Base-by-base conservation (phyloP, 2,888 invertebrate species). In the Caenorhabditis macrosperma region DNA sequence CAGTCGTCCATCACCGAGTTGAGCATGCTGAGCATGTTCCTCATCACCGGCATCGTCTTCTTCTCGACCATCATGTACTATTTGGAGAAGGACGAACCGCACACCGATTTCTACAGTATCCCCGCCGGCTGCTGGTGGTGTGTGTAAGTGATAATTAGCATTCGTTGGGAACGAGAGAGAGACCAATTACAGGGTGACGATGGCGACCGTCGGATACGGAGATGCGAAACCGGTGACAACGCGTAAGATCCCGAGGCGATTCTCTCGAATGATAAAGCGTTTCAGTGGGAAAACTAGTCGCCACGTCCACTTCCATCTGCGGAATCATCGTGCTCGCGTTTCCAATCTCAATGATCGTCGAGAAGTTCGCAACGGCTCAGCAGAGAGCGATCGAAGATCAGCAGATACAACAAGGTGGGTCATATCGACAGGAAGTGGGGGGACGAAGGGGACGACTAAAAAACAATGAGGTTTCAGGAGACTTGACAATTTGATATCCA, bases 51-150 rank as follows among this genome's bases (percentile, higher is more conserved):
- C 20, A 90, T 90, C 38, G 81, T 90, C 52, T 90, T 90, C 84
- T 90, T 90, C 81, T 87, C 88, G 12, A 89, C 89, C 7, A 82
- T 89, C 22, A 87, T 89, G 87, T 90, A 89, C 64, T 89, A 88
- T 60, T 68, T 89, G 30, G 90, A 90, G 71, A 89, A 86, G 46
- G 89, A 90, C 68, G 89, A 88, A 38, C 87, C 87, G 7, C 71
- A 85, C 68, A 87, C 87, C 28, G 89, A 88, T 67, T 90, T 90
- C 79, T 82, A 84, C 66, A 85, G 85, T 69, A 90, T 90, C 50
- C 90, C 90, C 0, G 90, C 89, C 38, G 89, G 90, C 20, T 89
- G 88, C 66, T 90, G 90, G 90, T 90, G 89, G 90, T 88, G 89
- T 84, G 88, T 89, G 88, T 88, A 77, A 86, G 86, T 85, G 67